Base-by-base conservation (phyloP, 1,140 invertebrate genomes). In the Ceratitis capitata region DNA sequence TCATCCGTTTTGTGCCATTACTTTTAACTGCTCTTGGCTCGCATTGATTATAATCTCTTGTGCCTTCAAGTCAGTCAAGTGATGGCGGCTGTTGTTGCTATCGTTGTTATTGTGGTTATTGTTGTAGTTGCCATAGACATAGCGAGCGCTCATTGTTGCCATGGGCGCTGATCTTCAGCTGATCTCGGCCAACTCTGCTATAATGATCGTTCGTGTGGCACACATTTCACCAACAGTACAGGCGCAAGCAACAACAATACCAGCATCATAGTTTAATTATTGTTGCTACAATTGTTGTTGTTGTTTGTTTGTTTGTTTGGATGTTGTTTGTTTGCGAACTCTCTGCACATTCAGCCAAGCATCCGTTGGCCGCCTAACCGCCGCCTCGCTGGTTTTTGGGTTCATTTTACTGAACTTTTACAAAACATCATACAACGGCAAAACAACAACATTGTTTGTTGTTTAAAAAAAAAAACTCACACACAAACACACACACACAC, bases 321-420 rank as follows among this genome's bases (percentile, higher is more conserved):
- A n/a, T 78, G 23, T 32, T 51, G 74, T 49, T 35, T 82, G 23
- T 83, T 26, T 29, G 23, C 51, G 39, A 0, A n/a, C n/a, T 12
- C 14, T 26, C 26, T 23, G n/a, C 42, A 29, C 32, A 49, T 32
- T 82, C 35, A 51, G 29, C 39, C 39, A n/a, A n/a, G n/a, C n/a
- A 49, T 42, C 45, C 49, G 29, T 45, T 35, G n/a, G n/a, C n/a
- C 82, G 42, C 26, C 49, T 53, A 51, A n/a, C 53, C 45, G 32
- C 9, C 82, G 23, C n/a, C n/a, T 83, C 42, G 82, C 47, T 45
- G 45, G 45, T 39, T 78, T 47, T 78, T 78, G 69, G 69, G 69
- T 78, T 78, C 69, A 78, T 78, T 78, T 78, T 39, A 45, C 69
- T 78, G 69, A 78, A 78, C 69, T 78, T 78, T 78, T 78, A 78